These are phyloP conservation scores for Caenorhabditis wallacei DNA, from an alignment of 2,888 invertebrate genomes.

Conservation along the genomic window DNA sequence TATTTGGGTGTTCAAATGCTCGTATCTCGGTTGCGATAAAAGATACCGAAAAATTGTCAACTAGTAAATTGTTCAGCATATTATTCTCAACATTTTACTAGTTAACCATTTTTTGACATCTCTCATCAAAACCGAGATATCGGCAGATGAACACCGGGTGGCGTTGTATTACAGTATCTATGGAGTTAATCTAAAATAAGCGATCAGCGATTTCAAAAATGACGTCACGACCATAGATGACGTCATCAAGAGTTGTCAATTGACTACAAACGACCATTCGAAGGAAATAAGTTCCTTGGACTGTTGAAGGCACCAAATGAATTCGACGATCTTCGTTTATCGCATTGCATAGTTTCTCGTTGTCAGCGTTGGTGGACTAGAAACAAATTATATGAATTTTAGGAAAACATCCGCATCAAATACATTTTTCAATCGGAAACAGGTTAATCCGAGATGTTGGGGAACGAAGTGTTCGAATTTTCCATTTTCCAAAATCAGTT, in stretches of 20 bases:
- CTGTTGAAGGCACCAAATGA: slow-evolving; percentile 84
- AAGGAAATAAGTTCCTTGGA: slow-evolving; percentile 84
- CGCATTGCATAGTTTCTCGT: slow-evolving; percentile 83
- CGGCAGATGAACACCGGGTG: too few species aligned
- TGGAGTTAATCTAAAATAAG: slow-evolving; percentile 14
- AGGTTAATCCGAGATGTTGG: slow-evolving; percentile 94
- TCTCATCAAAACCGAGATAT: too few species aligned
- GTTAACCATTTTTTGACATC: too few species aligned
- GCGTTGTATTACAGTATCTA: too few species aligned
- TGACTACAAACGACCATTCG: slow-evolving; percentile 85
- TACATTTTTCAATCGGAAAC: slow-evolving; percentile 90
- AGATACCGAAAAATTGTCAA: too few species aligned
- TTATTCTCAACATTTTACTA: too few species aligned
- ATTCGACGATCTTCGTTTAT: slow-evolving; percentile 85
- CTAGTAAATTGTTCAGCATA: too few species aligned
- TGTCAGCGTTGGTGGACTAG: slow-evolving; percentile 83
- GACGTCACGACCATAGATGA: slow-evolving; percentile 84
- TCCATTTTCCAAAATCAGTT: slow-evolving; percentile 87
- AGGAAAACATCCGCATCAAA: too few species aligned
- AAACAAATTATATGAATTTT: not conserved
- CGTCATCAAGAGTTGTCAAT: slow-evolving; percentile 83
- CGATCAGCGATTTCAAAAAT: slow-evolving; percentile 61
- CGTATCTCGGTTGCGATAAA: too few species aligned
- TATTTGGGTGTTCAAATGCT: too few species aligned
- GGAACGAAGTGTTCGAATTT: slow-evolving; percentile 91